A percentile compares a stretch with the other conserved stretches of the same genome.
phyloP scores from a whole-genome alignment of 2,113 vertebrate genomes.

The Danionella cerebrum region DNA sequence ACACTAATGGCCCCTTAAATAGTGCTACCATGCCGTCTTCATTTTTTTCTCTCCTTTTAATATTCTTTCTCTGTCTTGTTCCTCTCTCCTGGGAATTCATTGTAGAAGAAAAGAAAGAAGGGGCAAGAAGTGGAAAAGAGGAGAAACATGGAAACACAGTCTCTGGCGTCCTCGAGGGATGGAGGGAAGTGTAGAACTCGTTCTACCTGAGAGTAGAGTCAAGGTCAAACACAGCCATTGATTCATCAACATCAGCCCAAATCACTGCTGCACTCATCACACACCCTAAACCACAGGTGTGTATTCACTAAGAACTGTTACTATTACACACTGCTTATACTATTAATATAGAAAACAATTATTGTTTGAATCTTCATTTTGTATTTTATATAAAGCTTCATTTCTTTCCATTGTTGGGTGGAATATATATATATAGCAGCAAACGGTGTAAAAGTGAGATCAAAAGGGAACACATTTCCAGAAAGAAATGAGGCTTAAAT shows the following conservation, averaged over 20 bases:
- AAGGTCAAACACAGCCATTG: background rate
- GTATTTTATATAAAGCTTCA: too few species aligned
- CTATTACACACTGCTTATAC: too few species aligned
- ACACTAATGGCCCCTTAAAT: conserved; percentile 58
- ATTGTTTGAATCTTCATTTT: too few species aligned
- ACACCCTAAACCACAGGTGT: background rate
- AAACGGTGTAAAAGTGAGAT: too few species aligned
- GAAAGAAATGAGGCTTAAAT: too few species aligned
- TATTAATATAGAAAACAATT: too few species aligned
- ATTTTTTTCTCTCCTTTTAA: background rate
- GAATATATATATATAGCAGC: too few species aligned
- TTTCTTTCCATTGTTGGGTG: too few species aligned
- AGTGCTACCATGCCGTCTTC: conserved; percentile 50
- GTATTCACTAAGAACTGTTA: background rate
- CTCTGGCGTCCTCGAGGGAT: conserved; percentile 35
- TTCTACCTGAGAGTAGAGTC: background rate
- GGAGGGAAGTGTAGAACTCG: background rate
- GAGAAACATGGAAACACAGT: conserved; percentile 45
- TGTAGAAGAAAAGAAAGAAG: conserved; percentile 30
- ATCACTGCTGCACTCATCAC: background rate
- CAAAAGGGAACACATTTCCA: too few species aligned
- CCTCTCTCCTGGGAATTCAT: conserved; percentile 10
- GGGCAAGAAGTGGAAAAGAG: conserved; percentile 24
- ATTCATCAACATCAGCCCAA: background rate
- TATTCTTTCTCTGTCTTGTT: background rate